Evolutionary conservation across 2,797 vertebrate species (phyloP), one percentile per base, ranked within the genome.

Genomic region (Hapalemur alaotrensis): DNA sequence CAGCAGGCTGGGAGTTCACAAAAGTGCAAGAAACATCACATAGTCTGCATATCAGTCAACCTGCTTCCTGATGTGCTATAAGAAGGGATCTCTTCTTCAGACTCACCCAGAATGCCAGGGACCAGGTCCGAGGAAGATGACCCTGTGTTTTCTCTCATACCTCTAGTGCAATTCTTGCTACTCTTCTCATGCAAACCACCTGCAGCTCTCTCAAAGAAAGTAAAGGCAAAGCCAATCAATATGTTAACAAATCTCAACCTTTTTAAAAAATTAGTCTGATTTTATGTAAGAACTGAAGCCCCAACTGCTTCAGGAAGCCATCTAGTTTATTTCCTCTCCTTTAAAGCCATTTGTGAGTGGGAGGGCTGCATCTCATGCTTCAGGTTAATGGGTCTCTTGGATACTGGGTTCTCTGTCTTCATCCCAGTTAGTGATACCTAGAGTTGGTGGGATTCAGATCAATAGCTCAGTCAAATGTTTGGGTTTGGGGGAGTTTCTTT

Each of bases 361-460:
- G 10, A 13, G 5, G 70, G 38, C 7, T 61, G 4, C 4, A 22
- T n/a, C 23, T 38, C 11, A 23, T 41, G 7, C 0, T 8, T 61
- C 25, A 18, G 1, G 6, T 23, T 3, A 32, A 4, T 43, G 25
- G 4, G 1, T 41, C 3, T 81, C 11, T 32, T 28, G 10, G 2
- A 1, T 13, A 1, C 11, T 25, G 11, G 5, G 28, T 32, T 50
- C 22, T 81, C 41, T 52, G 43, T 43, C 82, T 59, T 63, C 18
- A 28, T 41, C 1, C 9, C 25, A n/a, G 48, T 48, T 52, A 54
- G 0, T 28, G n/a, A 41, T 25, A 11, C 8, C 22, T 25, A 9
- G 4, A 38, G 15, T 7, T 22, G 2, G 12, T 65, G 41, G 20
- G 3, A 7, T 63, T 59, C 78, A 76, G 30, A 57, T 5, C 7